Evolutionary conservation across 2,113 vertebrate species (phyloP).

Genomic region (Willisornis vidua): DNA sequence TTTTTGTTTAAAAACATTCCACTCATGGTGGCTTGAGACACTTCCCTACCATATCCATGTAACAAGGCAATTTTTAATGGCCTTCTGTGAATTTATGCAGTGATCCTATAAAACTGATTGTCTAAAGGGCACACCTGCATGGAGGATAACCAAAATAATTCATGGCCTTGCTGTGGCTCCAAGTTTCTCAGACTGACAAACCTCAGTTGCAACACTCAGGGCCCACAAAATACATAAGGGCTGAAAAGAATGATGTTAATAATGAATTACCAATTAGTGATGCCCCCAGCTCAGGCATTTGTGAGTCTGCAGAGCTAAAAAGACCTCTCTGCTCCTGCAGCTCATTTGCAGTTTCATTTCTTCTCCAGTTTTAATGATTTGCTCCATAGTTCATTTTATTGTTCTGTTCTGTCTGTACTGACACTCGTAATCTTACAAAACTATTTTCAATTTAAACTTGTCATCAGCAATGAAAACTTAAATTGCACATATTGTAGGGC

Average conservation of each 20-base stretch:
- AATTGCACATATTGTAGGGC: background rate
- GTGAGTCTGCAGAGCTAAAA: background rate
- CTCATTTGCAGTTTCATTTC: background rate
- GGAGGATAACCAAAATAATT: background rate
- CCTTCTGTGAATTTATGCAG: background rate
- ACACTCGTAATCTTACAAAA: background rate
- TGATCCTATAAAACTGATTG: background rate
- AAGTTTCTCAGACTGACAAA: background rate
- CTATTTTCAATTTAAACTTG: background rate
- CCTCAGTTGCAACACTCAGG: background rate
- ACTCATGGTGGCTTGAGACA: background rate
- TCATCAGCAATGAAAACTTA: background rate
- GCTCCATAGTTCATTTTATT: background rate
- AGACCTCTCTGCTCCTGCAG: background rate
- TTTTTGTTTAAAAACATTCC: background rate
- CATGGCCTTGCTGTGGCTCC: background rate
- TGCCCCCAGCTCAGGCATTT: background rate
- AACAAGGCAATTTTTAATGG: background rate
- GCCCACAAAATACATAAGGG: background rate
- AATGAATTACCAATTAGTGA: background rate
- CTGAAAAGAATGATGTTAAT: background rate
- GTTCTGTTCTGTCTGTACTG: background rate
- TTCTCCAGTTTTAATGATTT: background rate
- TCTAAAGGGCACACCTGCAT: background rate
- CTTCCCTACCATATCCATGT: background rate